Base-by-base conservation (phyloP, 2,113 vertebrate genomes). In the Antennarius striatus region DNA sequence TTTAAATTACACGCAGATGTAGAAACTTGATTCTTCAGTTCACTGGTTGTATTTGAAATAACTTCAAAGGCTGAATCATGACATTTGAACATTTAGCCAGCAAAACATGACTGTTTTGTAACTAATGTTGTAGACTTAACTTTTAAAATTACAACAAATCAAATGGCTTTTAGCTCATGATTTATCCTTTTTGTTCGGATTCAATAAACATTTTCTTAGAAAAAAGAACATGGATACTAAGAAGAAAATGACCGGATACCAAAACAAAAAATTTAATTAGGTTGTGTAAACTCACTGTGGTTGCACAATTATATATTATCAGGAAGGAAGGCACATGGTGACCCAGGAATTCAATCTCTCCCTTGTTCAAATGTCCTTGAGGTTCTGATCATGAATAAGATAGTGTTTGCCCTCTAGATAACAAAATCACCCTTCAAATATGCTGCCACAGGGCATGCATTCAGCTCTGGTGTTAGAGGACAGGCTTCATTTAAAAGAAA, bases 331-430 rank as follows among this genome's bases (percentile, higher is more conserved):
- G 30, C 45, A 17, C 69, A 66, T 46, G 40, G 32, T 12, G 40
- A 81, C 66, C 56, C 56, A 0, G 40, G 8, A 66, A 84, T 77
- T 71, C 66, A 74, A 68, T 78, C 79, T 76, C 42, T 71, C 57
- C 71, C 52, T 11, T 36, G 40, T 61, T 79, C 47, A 72, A 69
- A 82, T 68, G 83, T 77, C 85, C 85, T 82, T 70, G 43, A 65
- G 67, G 51, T 68, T 85, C 56, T 70, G 80, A 85, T 86, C 53
- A 22, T 71, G 77, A 71, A 66, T 64, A 47, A 80, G 75, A 88
- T 83, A 75, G 56, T 13, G 66, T 68, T 87, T 85, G 78, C 58
- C 64, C 72, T 79, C 63, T 71, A 79, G 67, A 86, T 74, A 77
- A 73, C 68, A 66, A 45, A 6, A 29, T 45, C 65, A 42, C 36